Evolutionary conservation across 2,113 vertebrate species (phyloP).

Genomic region (Mormoops blainvillei): DNA sequence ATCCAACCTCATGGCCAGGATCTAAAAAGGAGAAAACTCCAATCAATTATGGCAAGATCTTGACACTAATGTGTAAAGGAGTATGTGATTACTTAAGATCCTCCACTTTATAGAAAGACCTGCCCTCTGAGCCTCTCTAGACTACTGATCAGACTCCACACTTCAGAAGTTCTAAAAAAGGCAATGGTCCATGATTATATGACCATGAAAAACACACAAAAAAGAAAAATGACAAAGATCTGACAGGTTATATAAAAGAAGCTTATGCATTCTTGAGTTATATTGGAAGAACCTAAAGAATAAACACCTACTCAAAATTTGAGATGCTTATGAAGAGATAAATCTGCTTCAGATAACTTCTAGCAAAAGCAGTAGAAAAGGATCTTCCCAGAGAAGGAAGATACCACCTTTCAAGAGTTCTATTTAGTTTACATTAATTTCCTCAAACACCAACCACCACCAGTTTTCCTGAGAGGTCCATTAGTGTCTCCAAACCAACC

Average conservation of each 20-base stretch:
- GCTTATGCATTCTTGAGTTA: neutral
- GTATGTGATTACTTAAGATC: neutral
- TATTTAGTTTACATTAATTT: slow-evolving; percentile 19
- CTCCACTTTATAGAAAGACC: slow-evolving; percentile 8
- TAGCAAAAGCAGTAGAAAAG: slow-evolving; percentile 19
- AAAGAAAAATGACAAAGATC: neutral
- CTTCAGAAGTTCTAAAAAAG: neutral
- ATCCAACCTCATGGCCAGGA: slow-evolving; percentile 99
- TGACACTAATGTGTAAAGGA: neutral
- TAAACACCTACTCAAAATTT: neutral
- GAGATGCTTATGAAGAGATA: neutral
- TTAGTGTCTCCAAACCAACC: neutral
- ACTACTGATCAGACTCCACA: neutral
- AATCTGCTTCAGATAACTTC: neutral
- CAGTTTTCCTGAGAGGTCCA: neutral
- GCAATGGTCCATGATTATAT: neutral
- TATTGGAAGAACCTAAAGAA: neutral
- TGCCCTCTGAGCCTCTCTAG: neutral
- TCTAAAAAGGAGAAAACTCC: slow-evolving; percentile 78
- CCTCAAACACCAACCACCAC: neutral
- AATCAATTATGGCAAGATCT: neutral
- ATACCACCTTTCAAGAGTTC: neutral
- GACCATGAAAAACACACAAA: neutral
- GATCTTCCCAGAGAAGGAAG: neutral
- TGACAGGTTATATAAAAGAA: slow-evolving; percentile 2